Percentiles rank a stretch among this genome's conserved stretches.
phyloP scores from a whole-genome alignment of 1,140 invertebrate genomes.

The Pollicipes pollicipes region DNA sequence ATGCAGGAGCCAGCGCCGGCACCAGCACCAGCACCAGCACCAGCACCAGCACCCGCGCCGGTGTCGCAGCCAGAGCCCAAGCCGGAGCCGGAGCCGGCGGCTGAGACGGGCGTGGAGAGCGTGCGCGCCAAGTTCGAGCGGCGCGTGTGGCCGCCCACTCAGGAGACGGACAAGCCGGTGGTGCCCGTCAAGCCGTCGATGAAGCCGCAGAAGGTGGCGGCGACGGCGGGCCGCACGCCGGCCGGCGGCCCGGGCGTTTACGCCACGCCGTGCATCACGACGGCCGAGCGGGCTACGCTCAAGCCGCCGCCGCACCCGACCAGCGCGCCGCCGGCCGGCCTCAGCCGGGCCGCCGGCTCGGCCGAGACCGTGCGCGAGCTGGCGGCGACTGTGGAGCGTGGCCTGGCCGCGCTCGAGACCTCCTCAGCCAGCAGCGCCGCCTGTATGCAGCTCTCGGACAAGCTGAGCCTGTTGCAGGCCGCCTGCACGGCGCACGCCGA shows the following conservation, averaged over 20 bases:
- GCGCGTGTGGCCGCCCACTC: conserved; percentile 35
- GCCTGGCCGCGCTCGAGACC: conserved; percentile 37
- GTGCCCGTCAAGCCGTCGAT: conserved; percentile 47
- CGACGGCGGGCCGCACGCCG: conserved; percentile 27
- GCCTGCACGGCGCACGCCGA: conserved; percentile 54
- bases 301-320: conserved; percentile 13
- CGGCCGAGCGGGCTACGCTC: conserved; percentile 9
- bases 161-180: conserved; percentile 18
- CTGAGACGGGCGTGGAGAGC: conserved; percentile 20
- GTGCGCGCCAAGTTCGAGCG: conserved; percentile 25
- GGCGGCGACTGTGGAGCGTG: conserved; percentile 44
- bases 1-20: no score
- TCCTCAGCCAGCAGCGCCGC: conserved; percentile 34
- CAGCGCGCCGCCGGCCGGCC: conserved; percentile 12
- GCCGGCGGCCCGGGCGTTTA: conserved; percentile 33
- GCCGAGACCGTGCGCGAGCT: conserved; percentile 50
- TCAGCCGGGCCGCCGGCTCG: conserved; percentile 20
- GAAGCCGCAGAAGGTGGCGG: conserved; percentile 45
- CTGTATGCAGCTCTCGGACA: conserved; percentile 69
- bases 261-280: conserved; percentile 35
- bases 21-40: no score
- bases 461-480: conserved; percentile 54
- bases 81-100: conserved; percentile 21
- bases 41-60: no score
- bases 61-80: no score